Evolutionary conservation across 23 tunicate species (phyloP).

Genomic region (Styela plicata): DNA sequence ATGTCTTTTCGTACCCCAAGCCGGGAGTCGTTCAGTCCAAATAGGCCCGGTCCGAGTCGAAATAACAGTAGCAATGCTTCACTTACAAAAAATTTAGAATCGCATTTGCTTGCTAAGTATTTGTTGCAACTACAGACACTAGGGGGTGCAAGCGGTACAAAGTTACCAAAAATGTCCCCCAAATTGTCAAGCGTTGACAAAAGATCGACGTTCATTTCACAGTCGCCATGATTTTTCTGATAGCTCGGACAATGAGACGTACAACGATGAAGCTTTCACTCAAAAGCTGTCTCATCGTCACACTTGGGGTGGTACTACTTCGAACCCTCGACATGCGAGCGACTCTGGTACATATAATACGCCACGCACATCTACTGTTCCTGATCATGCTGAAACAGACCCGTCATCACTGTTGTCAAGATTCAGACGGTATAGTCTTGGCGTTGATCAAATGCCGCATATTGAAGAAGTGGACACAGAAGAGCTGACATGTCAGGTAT

Average conservation of each 20-base stretch:
- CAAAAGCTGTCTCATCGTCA: background rate
- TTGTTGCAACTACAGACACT: background rate
- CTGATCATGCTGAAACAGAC: background rate
- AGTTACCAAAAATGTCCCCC: background rate
- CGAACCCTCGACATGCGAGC: background rate
- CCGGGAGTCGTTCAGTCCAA: background rate
- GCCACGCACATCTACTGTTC: background rate
- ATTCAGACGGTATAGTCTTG: background rate
- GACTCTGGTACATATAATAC: background rate
- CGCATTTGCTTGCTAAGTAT: background rate
- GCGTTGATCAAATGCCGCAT: background rate
- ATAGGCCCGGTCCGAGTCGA: background rate
- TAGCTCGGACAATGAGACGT: background rate
- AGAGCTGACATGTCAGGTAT: constrained; percentile 25
- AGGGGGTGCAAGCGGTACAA: background rate
- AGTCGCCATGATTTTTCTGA: background rate
- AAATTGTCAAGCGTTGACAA: background rate
- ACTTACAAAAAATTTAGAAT: background rate
- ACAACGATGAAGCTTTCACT: background rate
- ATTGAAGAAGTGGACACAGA: constrained; percentile 27
- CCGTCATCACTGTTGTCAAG: background rate
- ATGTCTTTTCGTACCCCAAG: background rate
- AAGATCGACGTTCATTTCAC: background rate
- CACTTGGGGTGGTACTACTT: background rate
- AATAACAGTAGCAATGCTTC: background rate